Evolutionary conservation across 2,888 invertebrate genomes (phyloP), one percentile per base, ranked within the genome.

Genomic region (Phortica okadai): DNA sequence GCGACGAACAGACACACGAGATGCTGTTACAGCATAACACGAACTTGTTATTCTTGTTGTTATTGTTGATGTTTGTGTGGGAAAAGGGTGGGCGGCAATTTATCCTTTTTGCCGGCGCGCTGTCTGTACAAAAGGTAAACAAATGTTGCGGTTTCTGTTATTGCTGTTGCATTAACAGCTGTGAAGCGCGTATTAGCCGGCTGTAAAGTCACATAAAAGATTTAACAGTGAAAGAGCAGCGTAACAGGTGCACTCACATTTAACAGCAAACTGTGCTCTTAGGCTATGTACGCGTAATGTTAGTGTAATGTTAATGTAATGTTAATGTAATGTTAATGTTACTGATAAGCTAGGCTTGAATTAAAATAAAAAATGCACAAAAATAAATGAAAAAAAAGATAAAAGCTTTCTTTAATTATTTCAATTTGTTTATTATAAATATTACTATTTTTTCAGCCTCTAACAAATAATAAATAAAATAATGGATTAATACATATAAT

Each of bases 81-180:
- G 33, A 33, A 33, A 33, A 33, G 33, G 33, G 25, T 62, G 62
- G 58, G 58, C 7, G 14, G 58, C 10, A 8, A 8, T 25, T 59
- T 21, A 5, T 59, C 21, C 25, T 21, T 25, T 25, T 62, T 62
- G 33, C 62, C 62, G 62, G 62, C 62, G 16, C 16, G 25, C 21
- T 16, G 21, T 10, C 62, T 62, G 62, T 62, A 62, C 7, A 62
- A 62, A 62, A 62, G 62, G 62, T 62, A 62, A 62, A 62, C 62
- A 62, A 62, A 62, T 62, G 25, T 62, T 62, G 62, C 16, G 25
- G 59, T 21, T 21, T 3, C 59, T 59, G 25, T 21, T 16, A 21
- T 59, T 59, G 59, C 25, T 50, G 6, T 6, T 50, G 50, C 8
- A 6, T 50, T 50, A 50, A 8, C 14, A 8, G 50, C 50, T 8